Base-by-base conservation (phyloP, 2,797 vertebrate genomes). In the Hemibagrus guttatus region DNA sequence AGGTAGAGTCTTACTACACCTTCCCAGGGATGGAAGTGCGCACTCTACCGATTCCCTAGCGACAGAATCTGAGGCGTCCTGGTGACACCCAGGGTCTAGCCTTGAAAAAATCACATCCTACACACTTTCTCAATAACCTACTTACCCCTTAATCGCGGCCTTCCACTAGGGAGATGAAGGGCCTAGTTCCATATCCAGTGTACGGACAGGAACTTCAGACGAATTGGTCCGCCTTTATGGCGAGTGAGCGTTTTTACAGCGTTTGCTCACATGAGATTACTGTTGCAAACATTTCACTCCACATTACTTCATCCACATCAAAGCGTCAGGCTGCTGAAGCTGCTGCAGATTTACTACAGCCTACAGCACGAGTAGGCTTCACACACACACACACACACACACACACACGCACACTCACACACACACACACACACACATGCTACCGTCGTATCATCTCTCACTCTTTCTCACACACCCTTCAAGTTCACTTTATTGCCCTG, bases 291-390 rank as follows among this genome's bases (percentile, higher is more conserved):
- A 94, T 93, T 92, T 93, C 92, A 90, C 92, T 93, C 92, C 93
- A 93, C 93, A 94, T 95, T 94, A 95, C 94, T 93, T 95, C 94
- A 94, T 94, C 91, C 92, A 95, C 95, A 95, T 95, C 95, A 96
- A 96, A 96, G 93, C 91, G 89, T 85, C 89, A 91, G 89, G 94
- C 86, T 68, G 28, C 93, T 93, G 94, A 94, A 93, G 92, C 93
- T 95, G 94, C 93, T 87, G 88, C 90, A 93, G 93, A 94, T 95
- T 94, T 95, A 94, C 91, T 93, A 92, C 80, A 66, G 85, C 85
- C 85, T 61, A 74, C 79, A 81, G 68, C 83, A 52, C 31, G 16
- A 64, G 76, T 35, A 59, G 56, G 59, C 83, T 28, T 52, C 61
- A 81, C 64, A 63, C 81, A 56, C 56, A 52, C 68, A 61, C 42